Conservation (phyloP, 2,888 invertebrate species). For the Bedellia somnulentella region DNA sequence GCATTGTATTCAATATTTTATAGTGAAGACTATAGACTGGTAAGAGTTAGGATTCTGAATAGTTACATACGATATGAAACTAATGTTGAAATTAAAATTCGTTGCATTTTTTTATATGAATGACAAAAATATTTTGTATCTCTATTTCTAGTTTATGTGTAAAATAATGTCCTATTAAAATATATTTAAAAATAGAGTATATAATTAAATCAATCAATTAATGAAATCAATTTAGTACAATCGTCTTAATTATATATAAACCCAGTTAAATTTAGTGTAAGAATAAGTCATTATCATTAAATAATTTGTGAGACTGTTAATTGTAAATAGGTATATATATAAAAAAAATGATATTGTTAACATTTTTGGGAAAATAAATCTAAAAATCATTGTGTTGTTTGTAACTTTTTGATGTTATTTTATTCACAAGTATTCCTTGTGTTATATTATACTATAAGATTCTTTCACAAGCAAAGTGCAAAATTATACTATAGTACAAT, state of each 20-base stretch:
- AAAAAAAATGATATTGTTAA: not conserved
- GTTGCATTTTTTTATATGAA: not conserved
- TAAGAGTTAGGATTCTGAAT: not conserved
- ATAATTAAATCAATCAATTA: not conserved
- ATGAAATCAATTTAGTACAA: not conserved
- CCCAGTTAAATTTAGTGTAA: not conserved
- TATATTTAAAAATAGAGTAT: not conserved
- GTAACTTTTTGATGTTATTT: too few species aligned
- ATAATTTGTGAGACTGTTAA: not conserved
- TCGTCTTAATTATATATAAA: not conserved
- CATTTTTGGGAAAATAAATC: too few species aligned
- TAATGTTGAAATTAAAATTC: not conserved
- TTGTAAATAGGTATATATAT: not conserved
- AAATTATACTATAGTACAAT: constrained; percentile 20
- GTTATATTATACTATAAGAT: too few species aligned
- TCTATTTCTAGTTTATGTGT: not conserved
- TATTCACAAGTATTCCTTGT: too few species aligned
- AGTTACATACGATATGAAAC: not conserved
- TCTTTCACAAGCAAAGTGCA: too few species aligned
- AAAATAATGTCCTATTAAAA: not conserved
- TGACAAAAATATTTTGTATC: not conserved
- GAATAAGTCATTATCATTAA: not conserved
- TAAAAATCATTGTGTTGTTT: too few species aligned
- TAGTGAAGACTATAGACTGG: not conserved
- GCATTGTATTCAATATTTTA: constrained; percentile 6